Base-by-base conservation (phyloP, 2,888 invertebrate genomes). In the Euproctis similis region DNA sequence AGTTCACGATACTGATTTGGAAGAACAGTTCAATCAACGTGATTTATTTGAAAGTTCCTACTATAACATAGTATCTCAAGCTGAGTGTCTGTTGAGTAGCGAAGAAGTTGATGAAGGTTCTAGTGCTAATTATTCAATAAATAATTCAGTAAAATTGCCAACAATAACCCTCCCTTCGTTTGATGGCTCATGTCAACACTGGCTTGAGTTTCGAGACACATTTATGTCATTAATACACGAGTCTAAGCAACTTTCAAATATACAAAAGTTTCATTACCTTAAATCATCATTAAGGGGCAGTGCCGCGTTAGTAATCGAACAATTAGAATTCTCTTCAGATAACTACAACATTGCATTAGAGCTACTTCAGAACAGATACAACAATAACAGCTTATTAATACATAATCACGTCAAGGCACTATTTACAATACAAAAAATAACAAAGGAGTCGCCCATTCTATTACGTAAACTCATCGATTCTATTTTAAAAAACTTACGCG, bases 141-240 rank as follows among this genome's bases (percentile, higher is more conserved):
- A 8, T 10, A 10, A 21, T 5, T 10, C 21, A 3, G 8, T 21
- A 2, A 21, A 21, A 9, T 7, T 21, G 4, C 21, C 21, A 4
- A 21, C 10, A 3, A 21, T 21, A 6, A 10, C 21, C 6, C 9
- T 36, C 8, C 35, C 31, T 23, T 13, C 12, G 6, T 31, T 36
- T 17, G 35, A 36, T 21, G 35, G 35, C 12, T 28, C 26, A 19
- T 31, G 23, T 28, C 28, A 31, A 10, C 28, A 23, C 22, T 31
- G 35, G 31, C 16, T 36, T 8, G 35, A 36, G 20, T 36, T 31
- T 19, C 21, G 31, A 7, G 31, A 31, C 22, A 36, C 28, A 4
- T 36, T 31, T 31, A 7, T 20, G n/a, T 29, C 34, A 2, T 14
- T 34, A 18, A 23, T 34, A 9, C 20, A 20, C n/a, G n/a, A n/a